Evolutionary conservation across 2,888 invertebrate genomes (phyloP).

Genomic region (Drosophila nr. perissopoda): DNA sequence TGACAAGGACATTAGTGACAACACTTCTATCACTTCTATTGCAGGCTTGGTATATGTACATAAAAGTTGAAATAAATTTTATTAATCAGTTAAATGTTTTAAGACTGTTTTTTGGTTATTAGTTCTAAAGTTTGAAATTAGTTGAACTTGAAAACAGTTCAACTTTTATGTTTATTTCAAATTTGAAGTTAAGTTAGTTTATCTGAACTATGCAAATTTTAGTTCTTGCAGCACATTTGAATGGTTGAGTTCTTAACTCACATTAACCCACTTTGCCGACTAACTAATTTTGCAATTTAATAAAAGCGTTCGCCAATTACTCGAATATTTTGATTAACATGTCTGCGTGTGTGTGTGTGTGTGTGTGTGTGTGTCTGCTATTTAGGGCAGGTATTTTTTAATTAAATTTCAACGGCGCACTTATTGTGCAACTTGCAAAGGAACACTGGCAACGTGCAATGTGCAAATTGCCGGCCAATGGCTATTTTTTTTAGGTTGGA

Average conservation of each 20-base stretch:
- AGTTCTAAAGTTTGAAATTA: neutral
- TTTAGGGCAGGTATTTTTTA: constrained; percentile 76
- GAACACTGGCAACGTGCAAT: constrained; percentile 15
- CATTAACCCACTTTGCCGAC: neutral
- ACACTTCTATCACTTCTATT: neutral
- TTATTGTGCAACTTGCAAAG: constrained; percentile 31
- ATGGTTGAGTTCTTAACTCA: neutral
- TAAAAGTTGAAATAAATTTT: neutral
- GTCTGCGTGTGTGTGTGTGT: constrained; percentile 18
- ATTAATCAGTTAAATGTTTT: neutral
- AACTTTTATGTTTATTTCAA: neutral
- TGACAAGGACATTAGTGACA: neutral
- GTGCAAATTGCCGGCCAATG: constrained; percentile 30
- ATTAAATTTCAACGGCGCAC: constrained; percentile 66
- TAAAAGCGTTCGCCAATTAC: constrained; percentile 64
- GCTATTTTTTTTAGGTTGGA: neutral
- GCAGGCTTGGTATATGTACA: neutral
- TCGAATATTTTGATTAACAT: constrained; percentile 57
- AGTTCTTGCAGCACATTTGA: neutral
- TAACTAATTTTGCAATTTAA: constrained; percentile 75
- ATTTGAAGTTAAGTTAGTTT: neutral
- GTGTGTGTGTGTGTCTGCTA: constrained; percentile 33
- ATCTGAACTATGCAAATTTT: neutral
- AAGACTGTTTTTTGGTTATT: neutral
- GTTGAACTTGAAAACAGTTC: neutral